Base-by-base conservation (phyloP, 37 sponge, comb jelly and placozoan species). In the Halichondria panicea region DNA sequence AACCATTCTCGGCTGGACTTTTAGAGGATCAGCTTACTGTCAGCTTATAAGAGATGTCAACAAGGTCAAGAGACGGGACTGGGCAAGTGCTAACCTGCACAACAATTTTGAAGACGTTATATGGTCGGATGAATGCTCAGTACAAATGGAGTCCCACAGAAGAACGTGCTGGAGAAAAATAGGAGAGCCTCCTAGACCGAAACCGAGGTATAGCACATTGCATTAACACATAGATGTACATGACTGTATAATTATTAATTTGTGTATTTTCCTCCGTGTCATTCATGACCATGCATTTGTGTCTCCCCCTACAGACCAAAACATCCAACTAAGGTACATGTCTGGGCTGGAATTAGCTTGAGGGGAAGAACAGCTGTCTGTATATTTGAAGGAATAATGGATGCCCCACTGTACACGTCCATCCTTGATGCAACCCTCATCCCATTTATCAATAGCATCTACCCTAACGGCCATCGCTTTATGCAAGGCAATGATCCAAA, bases 331-430 rank as follows among this genome's bases (percentile, higher is more conserved):
- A 78, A 78, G 68, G 78, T 78, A 28, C 78, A 78, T 50, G 78
- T 78, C 38, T 78, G 78, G 78, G 78, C 40, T 39, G 82, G 82
- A 3, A 71, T 71, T 32, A 81, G 82, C 66, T 35, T n/a, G 53
- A 27, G 40, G 1, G 82, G 73, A 18, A 24, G 33, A 42, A 81
- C 82, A 63, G 57, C 24, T 37, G 43, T 81, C 3, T 72, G 82
- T 31, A 63, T 81, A 34, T 72, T 81, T 72, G 82, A 72, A 31
- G 74, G 72, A 19, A 46, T 35, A 32, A 81, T 81, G 82, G 66
- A 81, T 71, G 82, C 82, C 37, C 28, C 45, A 36, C 34, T 72
- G 24, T 81, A 72, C 37, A 27, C 25, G 21, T 7, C 36, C 6
- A 81, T 72, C 7, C 82, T 63, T 12, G 15, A 35, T 7, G 8